A percentile compares a stretch with the other conserved stretches of the same genome.
These are phyloP conservation scores for Ascidia mentula DNA, from an alignment of 23 tunicate genomes.

Conservation along the genomic window DNA sequence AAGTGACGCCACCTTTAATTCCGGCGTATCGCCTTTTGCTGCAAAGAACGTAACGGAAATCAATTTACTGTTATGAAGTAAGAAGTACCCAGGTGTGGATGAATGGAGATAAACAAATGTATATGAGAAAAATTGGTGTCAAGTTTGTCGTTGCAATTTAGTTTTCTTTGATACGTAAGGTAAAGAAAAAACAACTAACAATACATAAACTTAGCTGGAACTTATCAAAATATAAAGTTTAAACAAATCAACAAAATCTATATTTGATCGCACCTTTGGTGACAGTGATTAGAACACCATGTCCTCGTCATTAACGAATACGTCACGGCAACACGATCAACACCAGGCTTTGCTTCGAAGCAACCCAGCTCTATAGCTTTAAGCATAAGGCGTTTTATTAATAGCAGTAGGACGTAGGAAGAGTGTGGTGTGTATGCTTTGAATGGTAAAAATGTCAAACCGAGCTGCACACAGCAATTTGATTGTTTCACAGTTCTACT, in stretches of 20 bases:
- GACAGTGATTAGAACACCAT: background rate
- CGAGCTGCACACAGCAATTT: background rate
- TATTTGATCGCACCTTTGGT: background rate
- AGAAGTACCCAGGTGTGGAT: no score
- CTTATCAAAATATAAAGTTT: no score
- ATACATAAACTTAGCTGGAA: no score
- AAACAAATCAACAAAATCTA: background rate
- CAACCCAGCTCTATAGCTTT: background rate
- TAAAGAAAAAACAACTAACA: no score
- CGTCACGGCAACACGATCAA: background rate
- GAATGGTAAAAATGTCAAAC: background rate
- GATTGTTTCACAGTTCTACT: no score
- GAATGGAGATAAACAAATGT: no score
- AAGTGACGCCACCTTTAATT: background rate
- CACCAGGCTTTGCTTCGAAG: background rate
- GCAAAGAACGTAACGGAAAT: background rate
- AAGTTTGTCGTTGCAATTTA: no score
- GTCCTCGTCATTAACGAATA: background rate
- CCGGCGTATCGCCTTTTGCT: background rate
- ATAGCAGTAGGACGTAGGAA: no score
- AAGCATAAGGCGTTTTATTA: background rate
- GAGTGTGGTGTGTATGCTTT: no score
- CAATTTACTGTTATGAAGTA: background rate
- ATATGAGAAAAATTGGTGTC: no score
- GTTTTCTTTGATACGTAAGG: no score